phyloP scores from a whole-genome alignment of 2,888 invertebrate species.

The Drosophila demipolita region DNA sequence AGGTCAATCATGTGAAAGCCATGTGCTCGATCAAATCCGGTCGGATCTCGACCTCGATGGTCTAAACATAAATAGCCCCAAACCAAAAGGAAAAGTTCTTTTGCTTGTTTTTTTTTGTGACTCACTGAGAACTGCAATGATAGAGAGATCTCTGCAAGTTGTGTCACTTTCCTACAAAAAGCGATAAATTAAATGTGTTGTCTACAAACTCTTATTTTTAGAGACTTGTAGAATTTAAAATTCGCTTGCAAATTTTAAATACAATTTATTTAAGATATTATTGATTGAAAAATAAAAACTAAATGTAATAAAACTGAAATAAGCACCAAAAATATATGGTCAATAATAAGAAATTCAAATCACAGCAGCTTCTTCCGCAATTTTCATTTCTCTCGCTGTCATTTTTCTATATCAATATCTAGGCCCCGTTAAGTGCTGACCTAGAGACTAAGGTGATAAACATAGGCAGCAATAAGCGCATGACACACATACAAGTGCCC shows the following conservation, averaged over 20 bases:
- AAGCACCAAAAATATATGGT: not conserved
- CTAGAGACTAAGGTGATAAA: conserved; percentile 50
- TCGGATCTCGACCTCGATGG: conserved; percentile 21
- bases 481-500: conserved; percentile 19
- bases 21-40: conserved; percentile 46
- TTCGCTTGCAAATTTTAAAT: not conserved
- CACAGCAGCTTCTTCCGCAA: not conserved
- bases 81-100: conserved; percentile 8
- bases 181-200: not conserved
- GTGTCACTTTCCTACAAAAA: not conserved
- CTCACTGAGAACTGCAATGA: conserved; percentile 1
- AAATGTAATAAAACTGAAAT: not conserved
- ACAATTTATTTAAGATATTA: not conserved
- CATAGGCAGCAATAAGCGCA: conserved; percentile 12
- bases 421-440: conserved; percentile 50
- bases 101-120: not conserved
- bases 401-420: conserved; percentile 16
- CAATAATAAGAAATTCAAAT: not conserved
- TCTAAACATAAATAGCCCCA: conserved; percentile 4
- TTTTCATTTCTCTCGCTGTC: not conserved
- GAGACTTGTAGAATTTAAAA: not conserved
- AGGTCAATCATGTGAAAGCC: conserved; percentile 47
- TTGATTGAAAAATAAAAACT: not conserved
- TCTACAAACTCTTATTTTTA: not conserved
- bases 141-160: not conserved